Evolutionary conservation across 2,113 vertebrate species (phyloP).

Genomic region (Corythaixoides concolor): DNA sequence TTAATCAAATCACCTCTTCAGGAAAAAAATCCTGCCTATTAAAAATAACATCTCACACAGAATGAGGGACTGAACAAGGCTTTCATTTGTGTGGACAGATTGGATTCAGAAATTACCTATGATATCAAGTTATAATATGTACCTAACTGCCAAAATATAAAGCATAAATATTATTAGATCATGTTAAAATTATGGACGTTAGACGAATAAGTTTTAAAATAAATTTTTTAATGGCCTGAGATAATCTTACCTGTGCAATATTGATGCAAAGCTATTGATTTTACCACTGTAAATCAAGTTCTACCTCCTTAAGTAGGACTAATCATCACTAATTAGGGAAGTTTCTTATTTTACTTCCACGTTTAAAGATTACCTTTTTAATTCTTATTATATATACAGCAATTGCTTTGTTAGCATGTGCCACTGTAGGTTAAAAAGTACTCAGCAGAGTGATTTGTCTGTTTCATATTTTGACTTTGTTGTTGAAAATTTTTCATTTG

Average conservation of each 20-base stretch:
- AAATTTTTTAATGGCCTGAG: neutral
- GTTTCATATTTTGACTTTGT: slow-evolving; percentile 72
- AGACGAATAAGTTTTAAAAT: neutral
- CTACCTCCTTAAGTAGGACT: slow-evolving; percentile 22
- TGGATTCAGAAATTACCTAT: neutral
- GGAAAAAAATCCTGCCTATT: neutral
- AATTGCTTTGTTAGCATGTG: slow-evolving; percentile 40
- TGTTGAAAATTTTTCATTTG: slow-evolving; percentile 71
- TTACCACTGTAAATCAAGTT: slow-evolving; percentile 8
- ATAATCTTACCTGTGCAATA: neutral
- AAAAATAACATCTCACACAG: neutral
- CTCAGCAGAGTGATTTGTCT: slow-evolving; percentile 71
- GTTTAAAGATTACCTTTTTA: slow-evolving; percentile 62
- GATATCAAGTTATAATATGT: neutral
- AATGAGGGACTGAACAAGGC: neutral
- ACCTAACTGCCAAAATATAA: neutral
- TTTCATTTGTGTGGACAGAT: slow-evolving; percentile 15
- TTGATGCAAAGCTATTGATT: neutral
- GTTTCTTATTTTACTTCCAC: slow-evolving; percentile 57
- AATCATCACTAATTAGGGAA: slow-evolving; percentile 67
- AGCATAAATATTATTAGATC: neutral
- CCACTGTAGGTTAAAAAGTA: slow-evolving; percentile 56
- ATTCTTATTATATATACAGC: slow-evolving; percentile 18
- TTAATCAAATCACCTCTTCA: slow-evolving; percentile 30
- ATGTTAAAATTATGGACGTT: neutral